A percentile compares a stretch with the other conserved stretches of the same genome.
Evolutionary conservation across 2,888 invertebrate genomes (phyloP).

Genomic region (Ochropleura plecta): DNA sequence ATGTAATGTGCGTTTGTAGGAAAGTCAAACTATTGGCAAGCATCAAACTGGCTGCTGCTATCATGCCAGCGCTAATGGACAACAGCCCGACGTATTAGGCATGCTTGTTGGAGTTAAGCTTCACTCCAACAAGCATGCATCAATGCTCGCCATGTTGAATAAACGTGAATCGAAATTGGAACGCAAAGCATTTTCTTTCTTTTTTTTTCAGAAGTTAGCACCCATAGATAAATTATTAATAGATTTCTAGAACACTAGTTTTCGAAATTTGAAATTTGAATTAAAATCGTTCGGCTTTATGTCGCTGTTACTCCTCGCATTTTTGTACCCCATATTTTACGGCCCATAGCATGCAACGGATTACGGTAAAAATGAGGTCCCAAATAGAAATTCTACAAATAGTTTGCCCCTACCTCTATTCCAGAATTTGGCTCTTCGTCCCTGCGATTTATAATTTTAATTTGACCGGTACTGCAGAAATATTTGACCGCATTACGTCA

Average conservation of each 20-base stretch:
- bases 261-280: neutral
- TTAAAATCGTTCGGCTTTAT: neutral
- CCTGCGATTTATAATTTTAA: slow-evolving; percentile 28
- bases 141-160: neutral
- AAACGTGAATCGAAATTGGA: neutral
- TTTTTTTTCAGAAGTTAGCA: neutral
- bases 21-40: neutral
- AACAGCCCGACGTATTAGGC: slow-evolving; percentile 11
- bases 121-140: neutral
- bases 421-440: neutral
- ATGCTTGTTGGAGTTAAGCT: slow-evolving; percentile 1
- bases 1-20: neutral
- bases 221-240: neutral
- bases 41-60: neutral
- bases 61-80: neutral
- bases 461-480: slow-evolving; percentile 14
- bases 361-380: neutral
- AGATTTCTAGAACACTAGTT: neutral
- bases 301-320: neutral
- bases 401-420: slow-evolving; percentile 3
- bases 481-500: slow-evolving; percentile 12
- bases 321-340: neutral
- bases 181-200: too few species aligned
- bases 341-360: neutral
- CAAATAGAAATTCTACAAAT: slow-evolving; percentile 17